phyloP scores from a whole-genome alignment of 2,113 vertebrate genomes.

The Phylloscopus whistleri region DNA sequence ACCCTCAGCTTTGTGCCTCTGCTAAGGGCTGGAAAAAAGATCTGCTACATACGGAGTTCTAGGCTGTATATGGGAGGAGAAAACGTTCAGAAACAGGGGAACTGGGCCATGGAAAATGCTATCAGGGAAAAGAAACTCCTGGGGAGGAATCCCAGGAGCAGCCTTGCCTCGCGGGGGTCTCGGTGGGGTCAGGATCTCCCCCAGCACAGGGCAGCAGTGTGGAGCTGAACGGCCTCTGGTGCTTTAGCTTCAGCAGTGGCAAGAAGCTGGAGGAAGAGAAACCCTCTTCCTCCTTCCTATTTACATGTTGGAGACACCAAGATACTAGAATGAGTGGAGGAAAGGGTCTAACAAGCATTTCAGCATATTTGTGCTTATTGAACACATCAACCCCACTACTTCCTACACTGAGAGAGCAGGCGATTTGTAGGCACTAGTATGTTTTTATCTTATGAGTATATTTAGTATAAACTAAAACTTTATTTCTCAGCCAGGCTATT shows the following conservation, averaged over 20 bases:
- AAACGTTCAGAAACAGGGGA: not conserved
- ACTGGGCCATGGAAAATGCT: not conserved
- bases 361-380: conserved; percentile 79
- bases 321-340: conserved; percentile 45
- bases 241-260: not conserved
- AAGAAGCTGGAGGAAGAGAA: conserved; percentile 42
- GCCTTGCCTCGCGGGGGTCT: not conserved
- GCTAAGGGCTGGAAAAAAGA: not conserved
- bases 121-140: not conserved
- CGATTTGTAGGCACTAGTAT: conserved; percentile 80
- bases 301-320: conserved; percentile 43
- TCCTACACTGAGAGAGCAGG: conserved; percentile 70
- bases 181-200: not conserved
- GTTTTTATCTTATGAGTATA: conserved; percentile 71
- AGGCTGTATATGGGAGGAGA: not conserved
- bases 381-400: conserved; percentile 76
- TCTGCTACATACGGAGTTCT: not conserved
- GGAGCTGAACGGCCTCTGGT: not conserved
- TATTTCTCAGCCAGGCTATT: conserved; percentile 59
- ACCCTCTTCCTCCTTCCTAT: conserved; percentile 35
- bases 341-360: conserved; percentile 58
- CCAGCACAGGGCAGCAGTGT: not conserved
- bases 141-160: not conserved
- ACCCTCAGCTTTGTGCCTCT: conserved; percentile 5
- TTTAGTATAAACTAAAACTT: conserved; percentile 62